phyloP scores from a whole-genome alignment of 2,888 invertebrate genomes.

The Rhimphoctona megacephalus region DNA sequence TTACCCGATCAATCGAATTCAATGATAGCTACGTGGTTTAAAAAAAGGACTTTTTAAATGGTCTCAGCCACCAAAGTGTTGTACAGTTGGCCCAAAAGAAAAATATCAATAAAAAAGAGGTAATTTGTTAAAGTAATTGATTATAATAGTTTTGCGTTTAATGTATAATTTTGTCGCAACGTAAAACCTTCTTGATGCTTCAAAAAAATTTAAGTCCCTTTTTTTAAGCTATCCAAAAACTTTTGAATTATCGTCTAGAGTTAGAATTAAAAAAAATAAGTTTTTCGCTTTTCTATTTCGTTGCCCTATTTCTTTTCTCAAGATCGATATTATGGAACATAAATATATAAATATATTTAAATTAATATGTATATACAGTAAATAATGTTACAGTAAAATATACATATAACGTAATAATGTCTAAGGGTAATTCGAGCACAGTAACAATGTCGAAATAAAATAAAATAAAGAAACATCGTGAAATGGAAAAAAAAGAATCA shows the following conservation, averaged over 20 bases:
- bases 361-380: not conserved
- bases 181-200: not conserved
- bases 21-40: not conserved
- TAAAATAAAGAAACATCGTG: conserved; percentile 68
- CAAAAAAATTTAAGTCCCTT: not conserved
- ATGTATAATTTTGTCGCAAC: not conserved
- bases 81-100: not conserved
- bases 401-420: conserved; percentile 11
- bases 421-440: conserved; percentile 27
- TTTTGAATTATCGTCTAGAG: not conserved
- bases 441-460: conserved; percentile 42
- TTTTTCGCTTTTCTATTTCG: not conserved
- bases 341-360: not conserved
- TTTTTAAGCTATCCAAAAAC: not conserved
- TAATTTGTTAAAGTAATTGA: not conserved
- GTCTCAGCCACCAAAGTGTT: not conserved
- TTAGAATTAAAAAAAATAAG: not conserved
- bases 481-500: conserved; percentile 72
- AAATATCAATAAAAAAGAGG: not conserved
- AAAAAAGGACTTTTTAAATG: not conserved
- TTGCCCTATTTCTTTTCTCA: not conserved
- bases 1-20: conserved; percentile 60
- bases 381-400: conserved; percentile 5
- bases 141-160: not conserved
- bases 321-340: not conserved